Evolutionary conservation across 1,140 invertebrate genomes (phyloP).

Genomic region (Lepidurus couesii): DNA sequence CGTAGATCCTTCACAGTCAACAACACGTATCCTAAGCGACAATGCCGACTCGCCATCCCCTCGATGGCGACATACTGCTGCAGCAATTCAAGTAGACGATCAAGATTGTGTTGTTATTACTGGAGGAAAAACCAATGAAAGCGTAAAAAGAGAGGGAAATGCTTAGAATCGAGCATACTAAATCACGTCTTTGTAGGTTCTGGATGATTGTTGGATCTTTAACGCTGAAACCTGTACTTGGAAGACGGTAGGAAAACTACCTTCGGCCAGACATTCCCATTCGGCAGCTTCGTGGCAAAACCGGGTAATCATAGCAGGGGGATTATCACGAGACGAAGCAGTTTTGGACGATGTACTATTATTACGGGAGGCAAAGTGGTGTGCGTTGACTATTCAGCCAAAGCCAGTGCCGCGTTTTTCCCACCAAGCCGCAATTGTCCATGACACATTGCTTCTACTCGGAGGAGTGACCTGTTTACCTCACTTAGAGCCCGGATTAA

Average conservation of each 20-base stretch:
- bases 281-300: conserved; percentile 40
- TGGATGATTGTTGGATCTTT: conserved; percentile 41
- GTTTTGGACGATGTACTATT: conserved; percentile 38
- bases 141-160: background rate
- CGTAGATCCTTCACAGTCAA: conserved; percentile 20
- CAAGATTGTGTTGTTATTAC: conserved; percentile 41
- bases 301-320: conserved; percentile 45
- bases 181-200: conserved; percentile 30
- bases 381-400: conserved; percentile 31
- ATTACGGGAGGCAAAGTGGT: conserved; percentile 39
- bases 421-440: conserved; percentile 44
- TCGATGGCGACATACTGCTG: conserved; percentile 32
- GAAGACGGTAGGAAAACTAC: conserved; percentile 16
- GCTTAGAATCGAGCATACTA: background rate
- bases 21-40: background rate
- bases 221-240: conserved; percentile 35
- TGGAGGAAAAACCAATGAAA: conserved; percentile 41
- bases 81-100: background rate
- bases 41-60: conserved; percentile 1
- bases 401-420: conserved; percentile 40
- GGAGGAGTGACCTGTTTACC: conserved; percentile 45
- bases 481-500: conserved; percentile 44
- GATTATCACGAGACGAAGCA: conserved; percentile 41
- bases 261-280: conserved; percentile 44
- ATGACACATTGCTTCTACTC: conserved; percentile 44